Conservation (phyloP, 1,140 invertebrate genomes). For the Formica selysi region DNA sequence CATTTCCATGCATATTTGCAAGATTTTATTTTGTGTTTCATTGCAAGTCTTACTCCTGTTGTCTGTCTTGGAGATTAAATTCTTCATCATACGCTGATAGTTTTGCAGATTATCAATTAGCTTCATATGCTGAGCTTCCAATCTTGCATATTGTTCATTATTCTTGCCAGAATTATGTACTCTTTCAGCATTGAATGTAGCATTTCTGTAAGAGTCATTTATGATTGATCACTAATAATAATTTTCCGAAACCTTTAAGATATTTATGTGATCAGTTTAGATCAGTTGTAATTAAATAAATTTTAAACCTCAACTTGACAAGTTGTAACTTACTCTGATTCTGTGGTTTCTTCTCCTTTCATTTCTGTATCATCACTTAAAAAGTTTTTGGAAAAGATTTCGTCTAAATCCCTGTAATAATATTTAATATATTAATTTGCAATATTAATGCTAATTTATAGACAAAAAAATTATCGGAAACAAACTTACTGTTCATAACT, state of each 20-base stretch:
- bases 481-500: constrained; percentile 48
- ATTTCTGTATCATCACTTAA: constrained; percentile 2
- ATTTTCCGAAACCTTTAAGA: not conserved
- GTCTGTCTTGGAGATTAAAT: constrained; percentile 17
- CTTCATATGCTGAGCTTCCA: constrained; percentile 31
- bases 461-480: not conserved
- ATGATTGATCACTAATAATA: not conserved
- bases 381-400: constrained; percentile 31
- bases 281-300: not conserved
- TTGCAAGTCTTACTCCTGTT: constrained; percentile 21
- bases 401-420: constrained; percentile 21
- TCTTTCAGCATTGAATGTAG: not conserved
- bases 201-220: not conserved
- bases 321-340: constrained; percentile 15
- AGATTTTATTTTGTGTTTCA: constrained; percentile 24
- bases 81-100: constrained; percentile 41
- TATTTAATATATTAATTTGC: not conserved
- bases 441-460: not conserved
- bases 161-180: not conserved
- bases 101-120: constrained; percentile 37
- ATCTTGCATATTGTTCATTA: constrained; percentile 24
- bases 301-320: not conserved
- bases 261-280: constrained; percentile 2
- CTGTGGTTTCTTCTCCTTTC: not conserved
- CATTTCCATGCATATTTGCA: constrained; percentile 46